Percentiles rank a stretch among this genome's conserved stretches.
Conservation (phyloP, 2,113 vertebrate genomes). For the Chamaea fasciata region DNA sequence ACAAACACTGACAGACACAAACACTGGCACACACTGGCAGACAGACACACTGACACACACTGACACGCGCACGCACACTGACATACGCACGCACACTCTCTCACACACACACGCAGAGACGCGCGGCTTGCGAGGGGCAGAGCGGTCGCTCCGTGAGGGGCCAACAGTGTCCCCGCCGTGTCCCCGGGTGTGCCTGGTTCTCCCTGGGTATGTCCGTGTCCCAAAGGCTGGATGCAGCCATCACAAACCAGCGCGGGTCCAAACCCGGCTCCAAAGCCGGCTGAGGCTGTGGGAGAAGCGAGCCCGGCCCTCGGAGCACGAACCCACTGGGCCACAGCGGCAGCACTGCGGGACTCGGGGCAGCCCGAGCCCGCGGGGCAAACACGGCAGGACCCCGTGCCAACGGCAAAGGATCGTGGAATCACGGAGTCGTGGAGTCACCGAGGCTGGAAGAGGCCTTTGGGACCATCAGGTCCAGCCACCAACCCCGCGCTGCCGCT, state of each 20-base stretch:
- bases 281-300: rapidly evolving
- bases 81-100: neutral
- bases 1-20: no score
- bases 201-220: no score
- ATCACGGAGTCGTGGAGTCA: rapidly evolving
- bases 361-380: no score
- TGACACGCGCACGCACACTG: neutral
- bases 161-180: neutral
- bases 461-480: neutral
- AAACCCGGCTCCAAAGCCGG: rapidly evolving
- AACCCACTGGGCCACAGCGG: rapidly evolving
- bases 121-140: rapidly evolving
- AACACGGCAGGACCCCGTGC: rapidly evolving
- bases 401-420: rapidly evolving
- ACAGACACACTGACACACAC: no score
- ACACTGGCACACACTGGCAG: neutral
- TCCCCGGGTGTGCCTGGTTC: neutral
- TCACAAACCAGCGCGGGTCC: no score
- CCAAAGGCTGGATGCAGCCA: neutral
- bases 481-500: rapidly evolving
- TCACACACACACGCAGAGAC: no score
- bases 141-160: neutral
- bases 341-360: rapidly evolving
- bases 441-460: neutral
- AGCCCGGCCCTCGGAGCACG: rapidly evolving